Percentiles rank a stretch among this genome's conserved stretches.
Conservation (phyloP, 2,113 vertebrate genomes). For the Periophthalmodon schlosseri region DNA sequence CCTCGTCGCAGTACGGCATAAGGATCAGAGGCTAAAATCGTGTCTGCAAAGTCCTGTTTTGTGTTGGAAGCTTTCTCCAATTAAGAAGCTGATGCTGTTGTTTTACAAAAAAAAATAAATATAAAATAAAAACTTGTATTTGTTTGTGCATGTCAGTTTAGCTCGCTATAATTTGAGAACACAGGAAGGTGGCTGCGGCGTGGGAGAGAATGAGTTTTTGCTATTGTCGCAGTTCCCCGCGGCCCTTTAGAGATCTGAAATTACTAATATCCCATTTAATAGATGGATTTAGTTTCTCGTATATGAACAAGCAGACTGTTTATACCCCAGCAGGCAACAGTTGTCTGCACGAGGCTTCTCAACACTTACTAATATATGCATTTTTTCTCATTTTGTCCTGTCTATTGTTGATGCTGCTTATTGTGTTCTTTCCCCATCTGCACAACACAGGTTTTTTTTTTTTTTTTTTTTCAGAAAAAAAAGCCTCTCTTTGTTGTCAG, state of each 20-base stretch:
- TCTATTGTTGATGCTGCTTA: slow-evolving; percentile 47
- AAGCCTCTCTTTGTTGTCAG: slow-evolving; percentile 63
- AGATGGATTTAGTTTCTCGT: slow-evolving; percentile 30
- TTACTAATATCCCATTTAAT: slow-evolving; percentile 30
- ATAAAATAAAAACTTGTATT: slow-evolving; percentile 36
- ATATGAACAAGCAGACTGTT: slow-evolving; percentile 34
- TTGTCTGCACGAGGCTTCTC: slow-evolving; percentile 29
- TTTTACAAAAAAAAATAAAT: not conserved
- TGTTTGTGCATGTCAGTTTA: slow-evolving; percentile 40
- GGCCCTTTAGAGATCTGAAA: slow-evolving; percentile 31
- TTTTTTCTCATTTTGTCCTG: slow-evolving; percentile 18
- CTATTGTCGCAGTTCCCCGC: slow-evolving; percentile 20
- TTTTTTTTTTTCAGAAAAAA: slow-evolving; percentile 31
- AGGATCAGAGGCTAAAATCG: slow-evolving; percentile 58
- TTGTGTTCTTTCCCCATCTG: slow-evolving; percentile 54
- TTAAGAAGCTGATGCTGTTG: slow-evolving; percentile 43
- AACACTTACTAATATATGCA: slow-evolving; percentile 36
- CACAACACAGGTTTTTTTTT: slow-evolving; percentile 39
- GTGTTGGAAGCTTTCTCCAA: slow-evolving; percentile 31
- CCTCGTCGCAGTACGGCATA: slow-evolving; percentile 16
- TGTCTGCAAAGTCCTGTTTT: slow-evolving; percentile 43
- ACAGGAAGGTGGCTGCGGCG: not conserved
- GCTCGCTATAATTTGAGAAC: slow-evolving; percentile 20
- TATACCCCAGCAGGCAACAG: slow-evolving; percentile 32
- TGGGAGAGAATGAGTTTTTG: slow-evolving; percentile 9